Conservation (phyloP, 2,113 vertebrate species). For the cat (Felis catus) region DNA sequence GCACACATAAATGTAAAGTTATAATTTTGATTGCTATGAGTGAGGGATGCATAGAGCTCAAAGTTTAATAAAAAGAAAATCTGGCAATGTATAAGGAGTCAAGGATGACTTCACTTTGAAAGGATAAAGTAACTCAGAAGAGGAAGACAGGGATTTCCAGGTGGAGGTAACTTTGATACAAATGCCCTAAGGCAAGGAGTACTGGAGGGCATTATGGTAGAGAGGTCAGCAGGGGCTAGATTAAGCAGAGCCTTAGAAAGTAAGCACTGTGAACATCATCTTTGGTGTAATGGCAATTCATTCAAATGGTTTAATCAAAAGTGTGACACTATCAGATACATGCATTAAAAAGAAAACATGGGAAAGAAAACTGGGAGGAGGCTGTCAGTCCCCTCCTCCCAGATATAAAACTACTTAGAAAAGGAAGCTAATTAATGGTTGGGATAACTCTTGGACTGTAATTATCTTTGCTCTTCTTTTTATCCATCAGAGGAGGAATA, state of each 20-base stretch:
- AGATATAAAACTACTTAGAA: conserved; percentile 43
- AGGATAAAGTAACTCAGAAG: neutral
- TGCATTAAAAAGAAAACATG: conserved; percentile 24
- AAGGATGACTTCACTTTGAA: neutral
- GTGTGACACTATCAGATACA: neutral
- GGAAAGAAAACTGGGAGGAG: no score
- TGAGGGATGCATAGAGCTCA: neutral
- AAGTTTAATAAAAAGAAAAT: neutral
- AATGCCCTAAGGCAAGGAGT: neutral
- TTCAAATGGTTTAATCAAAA: neutral
- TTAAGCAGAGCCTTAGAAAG: neutral
- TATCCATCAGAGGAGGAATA: conserved; percentile 26
- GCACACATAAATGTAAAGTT: neutral
- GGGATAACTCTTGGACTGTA: conserved; percentile 35
- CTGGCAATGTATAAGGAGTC: neutral
- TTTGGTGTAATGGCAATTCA: neutral
- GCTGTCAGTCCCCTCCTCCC: neutral
- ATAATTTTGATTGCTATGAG: neutral
- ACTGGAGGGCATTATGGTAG: neutral
- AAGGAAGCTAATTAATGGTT: conserved; percentile 59
- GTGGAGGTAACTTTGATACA: neutral
- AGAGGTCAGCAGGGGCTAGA: neutral
- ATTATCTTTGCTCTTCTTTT: conserved; percentile 63
- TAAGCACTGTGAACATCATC: neutral
- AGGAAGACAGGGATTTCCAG: neutral